Evolutionary conservation across 2,888 invertebrate genomes (phyloP).

Genomic region (Drosophila suboccidentalis): DNA sequence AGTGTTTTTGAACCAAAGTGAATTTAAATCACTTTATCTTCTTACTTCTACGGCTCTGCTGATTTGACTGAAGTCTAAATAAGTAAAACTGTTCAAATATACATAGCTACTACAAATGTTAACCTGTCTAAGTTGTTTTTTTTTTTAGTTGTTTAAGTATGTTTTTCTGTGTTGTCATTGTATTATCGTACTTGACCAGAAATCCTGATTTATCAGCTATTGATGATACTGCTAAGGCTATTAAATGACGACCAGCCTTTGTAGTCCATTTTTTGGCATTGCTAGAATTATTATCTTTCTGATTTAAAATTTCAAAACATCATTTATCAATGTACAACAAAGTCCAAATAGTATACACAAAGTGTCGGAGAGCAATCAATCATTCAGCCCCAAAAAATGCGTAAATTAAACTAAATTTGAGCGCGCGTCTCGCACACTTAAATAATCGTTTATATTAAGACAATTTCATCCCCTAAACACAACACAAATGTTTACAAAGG

Average conservation of each 20-base stretch:
- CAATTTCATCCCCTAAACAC: background rate
- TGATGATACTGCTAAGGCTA: conserved; percentile 32
- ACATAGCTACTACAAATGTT: background rate
- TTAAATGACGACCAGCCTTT: conserved; percentile 34
- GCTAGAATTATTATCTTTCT: background rate
- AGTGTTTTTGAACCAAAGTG: background rate
- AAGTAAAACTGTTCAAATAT: background rate
- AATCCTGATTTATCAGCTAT: conserved; percentile 44
- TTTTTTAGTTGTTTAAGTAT: background rate
- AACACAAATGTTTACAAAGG: background rate
- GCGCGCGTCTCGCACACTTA: background rate
- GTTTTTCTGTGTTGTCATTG: background rate
- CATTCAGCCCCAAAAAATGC: conserved; percentile 2
- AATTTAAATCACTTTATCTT: background rate
- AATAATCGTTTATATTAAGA: background rate
- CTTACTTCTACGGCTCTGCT: background rate
- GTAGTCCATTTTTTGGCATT: background rate
- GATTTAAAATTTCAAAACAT: background rate
- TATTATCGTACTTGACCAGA: background rate
- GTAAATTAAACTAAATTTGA: conserved; percentile 4
- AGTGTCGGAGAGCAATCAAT: conserved; percentile 13
- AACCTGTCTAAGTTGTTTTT: background rate
- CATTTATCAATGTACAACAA: conserved; percentile 10
- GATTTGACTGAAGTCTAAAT: background rate
- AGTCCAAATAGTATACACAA: background rate